Percentiles rank a stretch among this genome's conserved stretches.
Conservation (phyloP, 1,140 invertebrate species). For the Drosophila nikananu region DNA sequence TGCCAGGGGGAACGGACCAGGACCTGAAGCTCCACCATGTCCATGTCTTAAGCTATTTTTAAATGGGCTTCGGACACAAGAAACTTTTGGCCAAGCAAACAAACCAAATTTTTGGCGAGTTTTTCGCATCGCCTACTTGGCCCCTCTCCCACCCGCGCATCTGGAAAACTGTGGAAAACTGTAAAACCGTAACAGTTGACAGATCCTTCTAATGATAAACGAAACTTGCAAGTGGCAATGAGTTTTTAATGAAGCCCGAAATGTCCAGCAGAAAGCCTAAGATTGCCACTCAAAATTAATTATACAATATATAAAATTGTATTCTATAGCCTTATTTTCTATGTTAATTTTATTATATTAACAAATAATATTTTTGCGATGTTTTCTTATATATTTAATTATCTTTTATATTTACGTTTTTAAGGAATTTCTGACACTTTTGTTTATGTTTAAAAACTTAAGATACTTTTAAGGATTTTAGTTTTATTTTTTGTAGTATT, state of each 20-base stretch:
- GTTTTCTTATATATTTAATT: neutral
- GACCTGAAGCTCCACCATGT: slow-evolving; percentile 26
- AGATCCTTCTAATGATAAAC: slow-evolving; percentile 74
- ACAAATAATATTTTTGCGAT: no score
- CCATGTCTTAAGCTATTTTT: slow-evolving; percentile 80
- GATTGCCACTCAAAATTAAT: slow-evolving; percentile 26
- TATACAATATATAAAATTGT: neutral
- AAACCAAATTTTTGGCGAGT: slow-evolving; percentile 57
- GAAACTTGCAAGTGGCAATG: slow-evolving; percentile 78
- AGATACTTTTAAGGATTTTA: neutral
- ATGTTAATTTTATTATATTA: neutral
- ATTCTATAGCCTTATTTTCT: neutral
- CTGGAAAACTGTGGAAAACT: slow-evolving; percentile 57
- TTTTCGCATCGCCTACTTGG: slow-evolving; percentile 24
- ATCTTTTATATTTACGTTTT: neutral
- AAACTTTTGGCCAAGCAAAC: slow-evolving; percentile 43
- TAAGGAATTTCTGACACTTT: neutral
- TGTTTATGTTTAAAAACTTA: neutral
- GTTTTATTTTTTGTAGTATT: neutral
- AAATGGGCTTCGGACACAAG: slow-evolving; percentile 61
- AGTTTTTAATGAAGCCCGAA: slow-evolving; percentile 76
- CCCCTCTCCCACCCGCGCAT: no score
- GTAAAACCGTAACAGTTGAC: slow-evolving; percentile 64
- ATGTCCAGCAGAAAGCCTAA: slow-evolving; percentile 30
- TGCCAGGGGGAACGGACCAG: slow-evolving; percentile 15